A percentile compares a stretch with the other conserved stretches of the same genome.
Evolutionary conservation across 2,797 vertebrate genomes (phyloP).

Genomic region (Trachops cirrhosus): DNA sequence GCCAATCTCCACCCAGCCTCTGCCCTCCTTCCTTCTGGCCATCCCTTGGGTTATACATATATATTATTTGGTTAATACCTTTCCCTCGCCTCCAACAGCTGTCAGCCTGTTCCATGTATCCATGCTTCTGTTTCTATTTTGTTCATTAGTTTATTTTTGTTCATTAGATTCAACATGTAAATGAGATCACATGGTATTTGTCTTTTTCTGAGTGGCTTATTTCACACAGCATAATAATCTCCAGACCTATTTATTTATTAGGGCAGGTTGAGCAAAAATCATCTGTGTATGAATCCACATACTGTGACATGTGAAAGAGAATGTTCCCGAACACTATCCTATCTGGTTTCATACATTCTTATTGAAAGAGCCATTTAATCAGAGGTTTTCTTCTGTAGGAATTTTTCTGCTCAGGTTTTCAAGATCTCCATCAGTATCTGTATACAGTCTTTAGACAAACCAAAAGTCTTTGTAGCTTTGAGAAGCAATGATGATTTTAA

Average conservation of each 20-base stretch:
- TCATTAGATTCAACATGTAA: not conserved
- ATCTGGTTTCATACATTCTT: conserved; percentile 69
- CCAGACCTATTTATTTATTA: conserved; percentile 7
- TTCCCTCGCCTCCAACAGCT: not conserved
- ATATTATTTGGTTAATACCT: not conserved
- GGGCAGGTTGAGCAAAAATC: not conserved
- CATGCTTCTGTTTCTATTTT: not conserved
- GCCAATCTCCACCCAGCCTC: not conserved
- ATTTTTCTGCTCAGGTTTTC: conserved; percentile 41
- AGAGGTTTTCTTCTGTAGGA: conserved; percentile 47
- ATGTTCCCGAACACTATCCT: conserved; percentile 47
- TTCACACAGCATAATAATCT: not conserved
- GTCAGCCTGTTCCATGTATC: not conserved
- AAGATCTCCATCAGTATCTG: conserved; percentile 21
- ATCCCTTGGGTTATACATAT: not conserved
- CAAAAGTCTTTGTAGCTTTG: conserved; percentile 15
- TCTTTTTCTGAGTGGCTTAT: not conserved
- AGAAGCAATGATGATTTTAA: conserved; percentile 21
- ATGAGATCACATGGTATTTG: not conserved
- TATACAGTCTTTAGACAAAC: conserved; percentile 26
- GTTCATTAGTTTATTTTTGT: not conserved
- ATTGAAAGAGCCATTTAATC: conserved; percentile 61
- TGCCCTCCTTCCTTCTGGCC: not conserved
- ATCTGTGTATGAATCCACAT: conserved; percentile 31
- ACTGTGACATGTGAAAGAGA: conserved; percentile 66